Evolutionary conservation across 2,888 invertebrate species (phyloP), one percentile per base, ranked within the genome.

Genomic region (Drosophila meridiana): DNA sequence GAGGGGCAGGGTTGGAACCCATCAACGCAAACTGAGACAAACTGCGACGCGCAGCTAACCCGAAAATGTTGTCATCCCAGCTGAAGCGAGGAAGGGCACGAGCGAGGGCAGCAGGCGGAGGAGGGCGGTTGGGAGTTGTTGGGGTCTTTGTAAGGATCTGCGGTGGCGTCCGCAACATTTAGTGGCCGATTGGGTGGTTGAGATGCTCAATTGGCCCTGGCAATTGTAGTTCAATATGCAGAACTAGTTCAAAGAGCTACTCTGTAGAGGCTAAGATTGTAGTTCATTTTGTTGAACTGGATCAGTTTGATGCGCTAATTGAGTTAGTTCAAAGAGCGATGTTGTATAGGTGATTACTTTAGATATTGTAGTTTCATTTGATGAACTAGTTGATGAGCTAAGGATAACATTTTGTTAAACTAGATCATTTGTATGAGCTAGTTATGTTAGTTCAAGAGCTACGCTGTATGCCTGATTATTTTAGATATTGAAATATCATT

Each of bases 21-120:
- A 60, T 30, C 34, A 57, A 43, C 58, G 48, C 40, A 52, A 70
- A 71, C 50, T 50, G 60, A 60, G 69, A 60, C 72, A 68, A 68
- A 56, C 71, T 48, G 58, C 69, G 50, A 53, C 20, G 58, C 40
- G 67, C 13, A 11, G 34, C 50, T 65, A 65, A 65, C 61, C 66
- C 66, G 36, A 69, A 69, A 40, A 55, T 48, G 50, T 52, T 69
- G 69, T 66, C 66, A 66, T 50, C 52, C 43, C 59, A 20, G 26
- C 4, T 13, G 14, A 9, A 26, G 13, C 7, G 28, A 13, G 38
- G 43, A 38, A 4, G 58, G 53, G 53, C 5, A 8, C 36, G 13
- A 26, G 13, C 36, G 13, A 26, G 13, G 34, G 0, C 36, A 26
- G 53, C 36, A 2, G 4, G 5, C 28, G 55, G 14, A 8, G 38